A percentile compares a stretch with the other conserved stretches of the same genome.
phyloP scores from a whole-genome alignment of 2,888 invertebrate species.

The Sacculina carcini region DNA sequence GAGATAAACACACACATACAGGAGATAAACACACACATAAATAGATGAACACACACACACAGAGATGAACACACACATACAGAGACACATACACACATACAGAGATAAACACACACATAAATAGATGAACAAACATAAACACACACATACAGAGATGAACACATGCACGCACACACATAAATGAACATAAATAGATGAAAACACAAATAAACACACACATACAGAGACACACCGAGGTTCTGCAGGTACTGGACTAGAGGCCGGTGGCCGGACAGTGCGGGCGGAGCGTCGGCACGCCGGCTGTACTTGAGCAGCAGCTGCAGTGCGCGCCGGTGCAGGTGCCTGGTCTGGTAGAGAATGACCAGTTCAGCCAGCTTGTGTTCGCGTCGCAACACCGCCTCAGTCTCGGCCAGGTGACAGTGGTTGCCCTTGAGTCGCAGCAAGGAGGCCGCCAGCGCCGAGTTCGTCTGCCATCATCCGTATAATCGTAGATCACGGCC shows the following conservation, averaged over 20 bases:
- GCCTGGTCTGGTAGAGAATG: slow-evolving; percentile 81
- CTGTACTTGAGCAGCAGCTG: slow-evolving; percentile 36
- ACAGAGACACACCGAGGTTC: slow-evolving; percentile 36
- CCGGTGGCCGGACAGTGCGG: slow-evolving; percentile 50
- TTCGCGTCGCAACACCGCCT: slow-evolving; percentile 56
- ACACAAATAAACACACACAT: background rate
- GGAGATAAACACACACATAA: background rate
- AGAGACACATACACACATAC: too few species aligned
- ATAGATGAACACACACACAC: too few species aligned
- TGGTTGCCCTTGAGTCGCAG: slow-evolving; percentile 54
- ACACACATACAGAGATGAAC: background rate
- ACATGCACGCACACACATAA: background rate
- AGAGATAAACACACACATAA: too few species aligned
- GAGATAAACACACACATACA: background rate
- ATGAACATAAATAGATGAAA: background rate
- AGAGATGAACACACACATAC: too few species aligned
- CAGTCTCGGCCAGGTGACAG: slow-evolving; percentile 80
- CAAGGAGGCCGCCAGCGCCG: slow-evolving; percentile 71
- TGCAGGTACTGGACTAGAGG: slow-evolving; percentile 68
- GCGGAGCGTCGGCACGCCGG: slow-evolving; percentile 35
- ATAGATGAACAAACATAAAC: too few species aligned
- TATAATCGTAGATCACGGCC: background rate
- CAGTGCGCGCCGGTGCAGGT: slow-evolving; percentile 69
- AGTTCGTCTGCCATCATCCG: slow-evolving; percentile 46
- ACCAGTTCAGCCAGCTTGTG: slow-evolving; percentile 78